phyloP scores from a whole-genome alignment of 2,797 vertebrate species.

The Manis pentadactyla region DNA sequence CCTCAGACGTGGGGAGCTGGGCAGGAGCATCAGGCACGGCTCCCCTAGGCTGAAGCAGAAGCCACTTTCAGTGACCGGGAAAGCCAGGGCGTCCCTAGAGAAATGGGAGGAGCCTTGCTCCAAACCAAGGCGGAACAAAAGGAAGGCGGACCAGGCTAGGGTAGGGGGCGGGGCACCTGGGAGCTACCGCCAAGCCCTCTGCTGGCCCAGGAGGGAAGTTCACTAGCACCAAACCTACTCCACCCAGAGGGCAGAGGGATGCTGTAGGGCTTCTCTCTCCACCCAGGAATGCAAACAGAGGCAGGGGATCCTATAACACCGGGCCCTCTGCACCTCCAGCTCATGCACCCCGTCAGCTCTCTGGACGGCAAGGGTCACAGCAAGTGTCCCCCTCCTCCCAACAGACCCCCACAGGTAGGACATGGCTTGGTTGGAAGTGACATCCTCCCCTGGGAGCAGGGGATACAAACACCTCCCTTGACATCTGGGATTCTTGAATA shows the following conservation, averaged over 20 bases:
- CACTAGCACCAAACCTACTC: conserved; percentile 58
- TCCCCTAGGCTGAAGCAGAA: neutral
- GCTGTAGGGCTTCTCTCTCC: neutral
- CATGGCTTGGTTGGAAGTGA: neutral
- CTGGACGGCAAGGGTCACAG: neutral
- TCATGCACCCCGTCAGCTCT: neutral
- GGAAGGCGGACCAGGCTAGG: conserved; percentile 73
- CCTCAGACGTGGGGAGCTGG: neutral
- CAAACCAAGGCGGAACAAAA: conserved; percentile 77
- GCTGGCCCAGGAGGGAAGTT: conserved; percentile 86
- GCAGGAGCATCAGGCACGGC: neutral
- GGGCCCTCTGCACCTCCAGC: neutral
- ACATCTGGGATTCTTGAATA: neutral
- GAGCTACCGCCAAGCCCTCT: conserved; percentile 86
- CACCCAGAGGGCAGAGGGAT: neutral
- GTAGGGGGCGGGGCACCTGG: conserved; percentile 49
- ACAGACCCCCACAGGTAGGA: neutral
- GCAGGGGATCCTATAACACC: neutral
- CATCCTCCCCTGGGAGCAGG: neutral
- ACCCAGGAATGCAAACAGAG: neutral
- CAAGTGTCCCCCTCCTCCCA: neutral
- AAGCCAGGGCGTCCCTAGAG: conserved; percentile 67
- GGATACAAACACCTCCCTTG: neutral
- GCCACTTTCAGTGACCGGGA: conserved; percentile 5
- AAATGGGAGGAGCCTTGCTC: conserved; percentile 67